These are phyloP conservation scores for Aphodius sticticus DNA, from an alignment of 2,888 invertebrate genomes.

Conservation along the genomic window DNA sequence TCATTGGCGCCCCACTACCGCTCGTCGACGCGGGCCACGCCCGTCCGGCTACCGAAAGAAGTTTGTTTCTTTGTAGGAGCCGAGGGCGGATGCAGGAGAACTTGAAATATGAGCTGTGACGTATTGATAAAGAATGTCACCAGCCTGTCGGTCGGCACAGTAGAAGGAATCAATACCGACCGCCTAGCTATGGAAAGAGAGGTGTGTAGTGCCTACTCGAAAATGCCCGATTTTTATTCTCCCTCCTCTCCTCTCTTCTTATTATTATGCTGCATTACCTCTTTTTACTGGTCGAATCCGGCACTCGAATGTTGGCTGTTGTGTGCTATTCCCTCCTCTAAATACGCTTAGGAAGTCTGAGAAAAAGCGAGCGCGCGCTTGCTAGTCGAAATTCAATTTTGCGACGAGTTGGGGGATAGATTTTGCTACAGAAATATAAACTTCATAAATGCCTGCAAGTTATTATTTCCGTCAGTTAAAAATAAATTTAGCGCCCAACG, in stretches of 20 bases:
- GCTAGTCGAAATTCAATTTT: conserved; percentile 4
- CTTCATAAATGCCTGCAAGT: background rate
- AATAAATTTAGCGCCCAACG: too few species aligned
- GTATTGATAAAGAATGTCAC: conserved; percentile 74
- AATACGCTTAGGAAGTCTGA: conserved; percentile 16
- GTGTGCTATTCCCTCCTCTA: background rate
- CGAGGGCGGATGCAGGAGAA: conserved; percentile 62
- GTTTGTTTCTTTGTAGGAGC: conserved; percentile 68
- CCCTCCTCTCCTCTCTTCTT: conserved; percentile 4
- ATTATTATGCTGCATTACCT: conserved; percentile 4
- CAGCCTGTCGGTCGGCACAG: conserved; percentile 66
- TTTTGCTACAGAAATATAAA: background rate
- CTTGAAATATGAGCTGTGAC: conserved; percentile 64
- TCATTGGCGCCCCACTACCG: conserved; percentile 55
- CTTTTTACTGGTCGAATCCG: conserved; percentile 4
- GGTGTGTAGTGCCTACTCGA: conserved; percentile 48
- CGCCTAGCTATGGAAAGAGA: conserved; percentile 38
- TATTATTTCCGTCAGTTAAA: too few species aligned
- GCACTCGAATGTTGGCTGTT: background rate
- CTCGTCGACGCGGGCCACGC: conserved; percentile 49
- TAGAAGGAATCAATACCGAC: conserved; percentile 59
- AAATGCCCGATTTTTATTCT: conserved; percentile 45
- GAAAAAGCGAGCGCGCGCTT: background rate
- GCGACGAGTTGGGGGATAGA: background rate
- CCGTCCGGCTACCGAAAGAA: conserved; percentile 58